These are phyloP conservation scores for Drosophila gaucha DNA, from an alignment of 2,888 invertebrate genomes.

Conservation along the genomic window DNA sequence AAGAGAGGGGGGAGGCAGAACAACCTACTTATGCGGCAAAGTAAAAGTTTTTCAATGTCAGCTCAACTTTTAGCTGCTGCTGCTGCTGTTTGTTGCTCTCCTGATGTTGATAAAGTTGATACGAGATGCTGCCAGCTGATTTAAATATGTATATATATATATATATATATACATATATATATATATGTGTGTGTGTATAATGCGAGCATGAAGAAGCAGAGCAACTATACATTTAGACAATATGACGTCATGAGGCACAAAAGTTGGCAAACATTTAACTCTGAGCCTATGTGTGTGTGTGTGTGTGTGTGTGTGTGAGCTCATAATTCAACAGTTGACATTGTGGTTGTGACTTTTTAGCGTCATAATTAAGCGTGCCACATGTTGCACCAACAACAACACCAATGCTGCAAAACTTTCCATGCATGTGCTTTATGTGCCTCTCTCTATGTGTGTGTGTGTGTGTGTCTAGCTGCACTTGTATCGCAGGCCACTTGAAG, in stretches of 20 bases:
- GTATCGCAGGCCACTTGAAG: constrained; percentile 59
- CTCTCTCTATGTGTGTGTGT: constrained; percentile 8
- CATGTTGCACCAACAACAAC: constrained; percentile 62
- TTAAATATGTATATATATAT: constrained; percentile 20
- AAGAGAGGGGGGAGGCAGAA: neutral
- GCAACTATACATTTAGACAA: constrained; percentile 11
- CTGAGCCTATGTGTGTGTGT: constrained; percentile 1
- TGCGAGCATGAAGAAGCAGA: constrained; percentile 10
- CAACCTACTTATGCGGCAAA: constrained; percentile 70
- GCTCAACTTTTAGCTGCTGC: constrained; percentile 48
- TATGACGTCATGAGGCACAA: constrained; percentile 55
- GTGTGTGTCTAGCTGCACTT: constrained; percentile 40
- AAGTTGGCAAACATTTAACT: constrained; percentile 30
- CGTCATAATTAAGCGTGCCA: constrained; percentile 73
- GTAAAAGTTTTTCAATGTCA: constrained; percentile 72
- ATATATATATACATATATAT: neutral
- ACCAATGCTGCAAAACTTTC: constrained; percentile 56
- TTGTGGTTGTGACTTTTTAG: constrained; percentile 58
- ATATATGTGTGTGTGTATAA: neutral
- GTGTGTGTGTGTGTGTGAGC: constrained; percentile 23
- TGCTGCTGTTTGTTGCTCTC: constrained; percentile 23
- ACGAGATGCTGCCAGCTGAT: constrained; percentile 28
- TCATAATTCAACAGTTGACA: constrained; percentile 61
- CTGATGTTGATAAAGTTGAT: constrained; percentile 43
- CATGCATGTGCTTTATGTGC: constrained; percentile 32